Percentiles rank a stretch among this genome's conserved stretches.
Evolutionary conservation across 2,888 invertebrate species (phyloP).

Genomic region (Eudasyphora cyanicolor): DNA sequence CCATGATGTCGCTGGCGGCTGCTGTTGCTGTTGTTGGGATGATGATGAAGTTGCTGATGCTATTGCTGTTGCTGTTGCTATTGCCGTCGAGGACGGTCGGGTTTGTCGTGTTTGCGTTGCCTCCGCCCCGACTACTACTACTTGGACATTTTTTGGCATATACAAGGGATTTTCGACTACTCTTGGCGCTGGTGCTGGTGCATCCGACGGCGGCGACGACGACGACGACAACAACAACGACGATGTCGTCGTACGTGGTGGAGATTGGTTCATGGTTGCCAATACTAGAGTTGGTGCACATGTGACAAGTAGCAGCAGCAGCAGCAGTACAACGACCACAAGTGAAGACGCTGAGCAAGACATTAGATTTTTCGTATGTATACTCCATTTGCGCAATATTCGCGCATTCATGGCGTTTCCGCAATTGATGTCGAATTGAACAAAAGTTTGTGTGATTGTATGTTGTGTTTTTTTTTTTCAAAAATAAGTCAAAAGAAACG

Average conservation of each 20-base stretch:
- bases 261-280: conserved; percentile 63
- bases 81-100: conserved; percentile 61
- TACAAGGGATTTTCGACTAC: conserved; percentile 60
- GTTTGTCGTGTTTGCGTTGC: conserved; percentile 38
- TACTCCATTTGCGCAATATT: conserved; percentile 81
- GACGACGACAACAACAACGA: neutral
- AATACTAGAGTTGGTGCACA: conserved; percentile 72
- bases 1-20: conserved; percentile 57
- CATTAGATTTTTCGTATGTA: conserved; percentile 80
- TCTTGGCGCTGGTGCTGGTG: too few relatives aligned
- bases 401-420: conserved; percentile 81
- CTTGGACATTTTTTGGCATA: conserved; percentile 60
- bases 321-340: conserved; percentile 78
- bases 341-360: conserved; percentile 77
- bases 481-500: conserved; percentile 6
- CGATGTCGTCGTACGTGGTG: neutral
- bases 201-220: conserved; percentile 53
- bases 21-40: conserved; percentile 59
- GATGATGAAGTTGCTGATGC: conserved; percentile 60
- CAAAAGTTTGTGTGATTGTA: conserved; percentile 53
- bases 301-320: conserved; percentile 78
- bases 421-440: conserved; percentile 61
- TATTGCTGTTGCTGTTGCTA: conserved; percentile 63
- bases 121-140: conserved; percentile 41
- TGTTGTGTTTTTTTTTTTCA: neutral